Conservation (phyloP, 2,888 invertebrate genomes). For the Eupithecia vulgata region DNA sequence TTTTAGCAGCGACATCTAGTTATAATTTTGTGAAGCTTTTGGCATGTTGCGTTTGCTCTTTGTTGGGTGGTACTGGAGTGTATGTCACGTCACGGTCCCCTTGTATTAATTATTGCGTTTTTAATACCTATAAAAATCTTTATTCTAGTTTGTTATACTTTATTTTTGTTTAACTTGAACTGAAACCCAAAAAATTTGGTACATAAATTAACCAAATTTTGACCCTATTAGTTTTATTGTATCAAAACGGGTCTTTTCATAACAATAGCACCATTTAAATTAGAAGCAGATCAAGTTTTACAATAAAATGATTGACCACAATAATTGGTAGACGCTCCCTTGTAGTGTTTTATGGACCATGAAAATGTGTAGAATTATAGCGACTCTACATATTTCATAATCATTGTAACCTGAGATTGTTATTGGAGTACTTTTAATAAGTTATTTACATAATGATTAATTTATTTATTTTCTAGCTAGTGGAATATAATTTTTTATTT, state of each 20-base stretch:
- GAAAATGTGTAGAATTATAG: conserved; percentile 24
- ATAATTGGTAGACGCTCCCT: conserved; percentile 16
- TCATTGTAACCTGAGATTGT: neutral
- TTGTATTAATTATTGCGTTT: neutral
- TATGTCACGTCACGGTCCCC: neutral
- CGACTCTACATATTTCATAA: conserved; percentile 8
- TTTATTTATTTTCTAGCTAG: neutral
- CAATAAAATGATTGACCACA: conserved; percentile 22
- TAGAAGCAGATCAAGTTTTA: conserved; percentile 8
- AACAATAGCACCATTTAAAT: conserved; percentile 6
- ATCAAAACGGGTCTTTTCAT: conserved; percentile 11
- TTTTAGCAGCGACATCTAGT: conserved; percentile 58
- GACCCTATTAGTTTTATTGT: neutral
- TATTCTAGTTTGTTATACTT: neutral
- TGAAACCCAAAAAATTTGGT: too few species aligned
- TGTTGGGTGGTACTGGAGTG: neutral
- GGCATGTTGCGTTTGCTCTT: neutral
- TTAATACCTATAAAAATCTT: neutral
- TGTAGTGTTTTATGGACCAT: conserved; percentile 34
- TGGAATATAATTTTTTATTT: neutral
- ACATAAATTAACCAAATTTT: neutral
- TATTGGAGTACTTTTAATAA: neutral
- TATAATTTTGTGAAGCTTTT: conserved; percentile 3
- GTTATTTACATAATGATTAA: neutral
- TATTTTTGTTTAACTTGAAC: neutral